phyloP scores from a whole-genome alignment of 2,888 invertebrate genomes.

The Yponomeuta sedellus region DNA sequence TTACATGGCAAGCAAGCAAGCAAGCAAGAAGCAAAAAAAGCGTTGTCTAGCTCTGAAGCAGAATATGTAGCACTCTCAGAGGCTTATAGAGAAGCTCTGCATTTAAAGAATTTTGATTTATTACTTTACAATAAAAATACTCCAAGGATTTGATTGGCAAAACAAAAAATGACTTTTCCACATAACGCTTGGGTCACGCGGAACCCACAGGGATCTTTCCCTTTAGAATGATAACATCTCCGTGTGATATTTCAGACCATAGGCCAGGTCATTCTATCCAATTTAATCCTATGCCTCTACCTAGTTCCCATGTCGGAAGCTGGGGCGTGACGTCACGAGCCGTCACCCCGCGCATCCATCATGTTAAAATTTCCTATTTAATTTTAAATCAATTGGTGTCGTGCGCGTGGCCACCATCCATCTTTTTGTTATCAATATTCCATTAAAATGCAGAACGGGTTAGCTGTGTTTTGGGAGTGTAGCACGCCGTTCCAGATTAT shows the following conservation, averaged over 20 bases:
- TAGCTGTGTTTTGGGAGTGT: conserved; percentile 32
- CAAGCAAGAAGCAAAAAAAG: too few relatives aligned
- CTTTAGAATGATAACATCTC: too few relatives aligned
- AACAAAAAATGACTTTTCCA: too few relatives aligned
- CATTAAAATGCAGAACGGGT: conserved; percentile 40
- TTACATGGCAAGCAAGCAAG: too few relatives aligned
- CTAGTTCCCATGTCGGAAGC: conserved; percentile 49
- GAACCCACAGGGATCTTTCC: too few relatives aligned
- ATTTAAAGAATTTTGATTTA: too few relatives aligned
- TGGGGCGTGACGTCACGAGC: conserved; percentile 45
- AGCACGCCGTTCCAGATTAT: background rate
- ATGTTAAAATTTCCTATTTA: conserved; percentile 51
- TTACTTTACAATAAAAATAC: too few relatives aligned
- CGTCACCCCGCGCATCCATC: conserved; percentile 62
- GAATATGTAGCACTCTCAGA: too few relatives aligned
- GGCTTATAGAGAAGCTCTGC: too few relatives aligned
- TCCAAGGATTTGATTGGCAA: too few relatives aligned
- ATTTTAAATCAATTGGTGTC: conserved; percentile 70
- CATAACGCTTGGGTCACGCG: too few relatives aligned
- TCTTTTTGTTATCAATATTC: conserved; percentile 68
- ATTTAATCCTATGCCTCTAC: conserved; percentile 29
- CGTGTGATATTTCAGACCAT: background rate
- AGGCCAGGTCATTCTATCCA: background rate
- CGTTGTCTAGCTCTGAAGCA: too few relatives aligned
- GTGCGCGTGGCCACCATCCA: conserved; percentile 64